A percentile compares a stretch with the other conserved stretches of the same genome.
phyloP scores from a whole-genome alignment of 30 jellyfish, hydroid and myxozoan genomes.

The Hydractinia symbiolongicarpus region DNA sequence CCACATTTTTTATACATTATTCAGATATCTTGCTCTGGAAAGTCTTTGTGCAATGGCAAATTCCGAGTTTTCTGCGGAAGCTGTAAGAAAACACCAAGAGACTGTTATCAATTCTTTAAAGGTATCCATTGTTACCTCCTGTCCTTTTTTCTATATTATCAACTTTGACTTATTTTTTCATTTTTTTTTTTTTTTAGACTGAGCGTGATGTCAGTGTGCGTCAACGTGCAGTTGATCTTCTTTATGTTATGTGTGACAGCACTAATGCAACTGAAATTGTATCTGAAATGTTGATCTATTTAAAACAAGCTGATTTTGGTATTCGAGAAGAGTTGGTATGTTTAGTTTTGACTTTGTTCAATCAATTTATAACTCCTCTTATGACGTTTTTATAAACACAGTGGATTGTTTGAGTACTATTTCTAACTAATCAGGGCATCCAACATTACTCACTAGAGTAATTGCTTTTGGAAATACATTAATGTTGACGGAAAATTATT shows the following conservation, averaged over 20 bases:
- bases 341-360: neutral
- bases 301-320: conserved; percentile 81
- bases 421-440: too few relatives aligned
- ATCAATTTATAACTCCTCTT: neutral
- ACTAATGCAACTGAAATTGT: conserved; percentile 80
- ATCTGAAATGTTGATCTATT: conserved; percentile 79
- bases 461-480: too few relatives aligned
- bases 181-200: conserved; percentile 26
- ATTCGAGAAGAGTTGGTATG: conserved; percentile 84
- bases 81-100: conserved; percentile 89
- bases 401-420: too few relatives aligned
- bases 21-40: conserved; percentile 79
- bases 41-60: conserved; percentile 84
- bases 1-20: neutral
- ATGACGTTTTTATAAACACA: too few relatives aligned
- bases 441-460: too few relatives aligned
- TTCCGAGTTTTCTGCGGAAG: conserved; percentile 92
- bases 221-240: conserved; percentile 85
- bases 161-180: neutral
- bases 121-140: conserved; percentile 18
- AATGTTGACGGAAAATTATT: too few relatives aligned
- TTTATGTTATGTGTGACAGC: conserved; percentile 88
- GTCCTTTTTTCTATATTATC: neutral
- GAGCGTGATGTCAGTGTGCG: conserved; percentile 93
- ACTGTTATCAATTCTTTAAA: conserved; percentile 72